Evolutionary conservation across 1,140 invertebrate genomes (phyloP).

Genomic region (Megathymus violae): DNA sequence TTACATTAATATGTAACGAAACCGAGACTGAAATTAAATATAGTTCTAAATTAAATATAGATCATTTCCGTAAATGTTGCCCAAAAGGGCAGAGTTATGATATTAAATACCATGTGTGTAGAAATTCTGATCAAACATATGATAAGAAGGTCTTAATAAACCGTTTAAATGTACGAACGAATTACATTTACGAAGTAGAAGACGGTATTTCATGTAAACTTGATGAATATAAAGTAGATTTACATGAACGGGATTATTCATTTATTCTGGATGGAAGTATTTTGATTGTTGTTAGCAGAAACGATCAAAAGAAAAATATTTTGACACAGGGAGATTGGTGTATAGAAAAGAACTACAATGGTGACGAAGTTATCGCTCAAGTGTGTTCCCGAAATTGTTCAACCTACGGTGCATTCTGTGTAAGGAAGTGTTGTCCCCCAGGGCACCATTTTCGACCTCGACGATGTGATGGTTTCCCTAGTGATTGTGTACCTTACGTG

Average conservation of each 20-base stretch:
- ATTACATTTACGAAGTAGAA: conserved; percentile 60
- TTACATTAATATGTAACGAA: conserved; percentile 59
- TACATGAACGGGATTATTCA: conserved; percentile 49
- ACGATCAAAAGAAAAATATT: conserved; percentile 31
- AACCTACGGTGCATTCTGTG: conserved; percentile 62
- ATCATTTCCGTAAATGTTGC: conserved; percentile 68
- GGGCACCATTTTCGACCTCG: conserved; percentile 62
- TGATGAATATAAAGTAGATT: conserved; percentile 61
- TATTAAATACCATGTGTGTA: conserved; percentile 52
- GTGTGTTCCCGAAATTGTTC: conserved; percentile 62
- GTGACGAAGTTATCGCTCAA: conserved; percentile 54
- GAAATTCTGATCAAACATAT: conserved; percentile 34
- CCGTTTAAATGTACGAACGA: conserved; percentile 40
- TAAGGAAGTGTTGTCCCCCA: conserved; percentile 78
- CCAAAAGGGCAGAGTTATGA: conserved; percentile 58
- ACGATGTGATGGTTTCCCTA: conserved; percentile 50
- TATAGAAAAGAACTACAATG: conserved; percentile 57
- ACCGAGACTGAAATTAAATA: conserved; percentile 42
- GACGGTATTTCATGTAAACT: conserved; percentile 60
- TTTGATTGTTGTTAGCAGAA: conserved; percentile 46
- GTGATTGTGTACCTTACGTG: conserved; percentile 57
- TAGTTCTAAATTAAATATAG: conserved; percentile 44
- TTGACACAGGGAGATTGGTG: conserved; percentile 70
- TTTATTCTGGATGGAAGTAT: conserved; percentile 50
- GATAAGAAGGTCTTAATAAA: conserved; percentile 46